Evolutionary conservation across 64 coral and sea anemone genomes (phyloP).

Genomic region (Montipora foliosa): DNA sequence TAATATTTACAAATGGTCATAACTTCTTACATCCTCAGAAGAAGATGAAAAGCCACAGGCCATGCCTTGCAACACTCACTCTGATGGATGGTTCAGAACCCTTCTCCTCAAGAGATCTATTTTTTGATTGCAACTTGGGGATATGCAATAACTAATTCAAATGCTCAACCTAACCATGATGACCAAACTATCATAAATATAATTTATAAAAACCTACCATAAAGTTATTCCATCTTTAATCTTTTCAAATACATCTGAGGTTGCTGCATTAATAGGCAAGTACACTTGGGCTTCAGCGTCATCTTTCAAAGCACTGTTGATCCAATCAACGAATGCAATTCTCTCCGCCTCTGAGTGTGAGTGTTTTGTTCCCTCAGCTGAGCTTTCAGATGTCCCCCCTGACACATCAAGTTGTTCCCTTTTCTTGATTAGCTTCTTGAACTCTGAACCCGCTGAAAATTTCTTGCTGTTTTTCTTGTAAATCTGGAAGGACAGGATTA

Average conservation of each 20-base stretch:
- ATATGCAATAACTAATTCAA: no score
- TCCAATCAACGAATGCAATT: slow-evolving; percentile 97
- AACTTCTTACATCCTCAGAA: no score
- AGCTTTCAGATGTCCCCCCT: slow-evolving; percentile 78
- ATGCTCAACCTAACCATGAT: no score
- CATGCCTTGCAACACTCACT: no score
- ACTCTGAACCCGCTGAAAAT: slow-evolving; percentile 52
- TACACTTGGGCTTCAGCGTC: slow-evolving; percentile 75
- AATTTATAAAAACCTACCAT: slow-evolving; percentile 81
- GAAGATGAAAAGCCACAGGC: no score
- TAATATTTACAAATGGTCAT: no score
- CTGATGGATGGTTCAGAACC: no score
- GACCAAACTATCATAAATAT: no score
- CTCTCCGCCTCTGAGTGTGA: slow-evolving; percentile 81
- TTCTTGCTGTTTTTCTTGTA: slow-evolving; percentile 74
- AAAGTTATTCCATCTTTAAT: slow-evolving; percentile 89
- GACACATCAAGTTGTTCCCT: slow-evolving; percentile 57
- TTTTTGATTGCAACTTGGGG: no score
- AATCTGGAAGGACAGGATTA: slow-evolving; percentile 58
- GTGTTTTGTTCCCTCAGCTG: slow-evolving; percentile 94
- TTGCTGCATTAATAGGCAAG: slow-evolving; percentile 75
- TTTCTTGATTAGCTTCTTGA: slow-evolving; percentile 81
- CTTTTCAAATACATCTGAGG: slow-evolving; percentile 85
- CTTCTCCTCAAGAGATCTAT: no score
- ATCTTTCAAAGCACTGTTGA: slow-evolving; percentile 85